Conservation (phyloP, 1,140 invertebrate species). For the Goniozus legneri region DNA sequence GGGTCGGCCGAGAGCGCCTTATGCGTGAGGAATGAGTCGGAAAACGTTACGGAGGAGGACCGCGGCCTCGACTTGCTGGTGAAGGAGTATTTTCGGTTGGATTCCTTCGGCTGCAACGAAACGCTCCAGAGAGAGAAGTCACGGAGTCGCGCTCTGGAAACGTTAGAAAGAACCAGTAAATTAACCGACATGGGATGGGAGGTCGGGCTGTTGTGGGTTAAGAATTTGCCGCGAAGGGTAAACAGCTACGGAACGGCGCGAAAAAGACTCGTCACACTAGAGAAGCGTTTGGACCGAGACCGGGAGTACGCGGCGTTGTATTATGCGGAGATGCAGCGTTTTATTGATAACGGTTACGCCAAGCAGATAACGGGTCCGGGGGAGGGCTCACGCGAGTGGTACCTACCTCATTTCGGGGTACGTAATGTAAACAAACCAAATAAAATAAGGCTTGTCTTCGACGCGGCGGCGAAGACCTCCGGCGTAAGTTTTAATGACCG, state of each 20-base stretch:
- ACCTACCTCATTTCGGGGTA: slow-evolving; percentile 34
- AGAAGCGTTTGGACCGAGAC: slow-evolving; percentile 14
- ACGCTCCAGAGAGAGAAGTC: too few relatives aligned
- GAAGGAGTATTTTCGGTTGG: neutral
- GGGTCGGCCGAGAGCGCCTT: neutral
- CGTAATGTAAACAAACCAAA: slow-evolving; percentile 25
- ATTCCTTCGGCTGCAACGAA: neutral
- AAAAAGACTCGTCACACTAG: slow-evolving; percentile 4
- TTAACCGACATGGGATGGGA: slow-evolving; percentile 7
- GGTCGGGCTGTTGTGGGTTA: slow-evolving; percentile 19
- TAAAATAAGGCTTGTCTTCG: slow-evolving; percentile 30
- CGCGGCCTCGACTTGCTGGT: neutral
- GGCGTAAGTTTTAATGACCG: slow-evolving; percentile 2
- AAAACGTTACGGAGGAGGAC: neutral
- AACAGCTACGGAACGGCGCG: slow-evolving; percentile 6
- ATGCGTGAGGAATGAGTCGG: neutral
- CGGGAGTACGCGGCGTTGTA: slow-evolving; percentile 2
- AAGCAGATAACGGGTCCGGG: neutral
- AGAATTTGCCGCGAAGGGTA: neutral
- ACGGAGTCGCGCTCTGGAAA: neutral
- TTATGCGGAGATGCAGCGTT: slow-evolving; percentile 13
- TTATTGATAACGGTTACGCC: slow-evolving; percentile 19
- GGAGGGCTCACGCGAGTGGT: slow-evolving; percentile 18
- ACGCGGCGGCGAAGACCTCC: slow-evolving; percentile 21
- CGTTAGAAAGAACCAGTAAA: neutral